Evolutionary conservation across 2,888 invertebrate species (phyloP).

Genomic region (Imbricaverruca yamaguchii): DNA sequence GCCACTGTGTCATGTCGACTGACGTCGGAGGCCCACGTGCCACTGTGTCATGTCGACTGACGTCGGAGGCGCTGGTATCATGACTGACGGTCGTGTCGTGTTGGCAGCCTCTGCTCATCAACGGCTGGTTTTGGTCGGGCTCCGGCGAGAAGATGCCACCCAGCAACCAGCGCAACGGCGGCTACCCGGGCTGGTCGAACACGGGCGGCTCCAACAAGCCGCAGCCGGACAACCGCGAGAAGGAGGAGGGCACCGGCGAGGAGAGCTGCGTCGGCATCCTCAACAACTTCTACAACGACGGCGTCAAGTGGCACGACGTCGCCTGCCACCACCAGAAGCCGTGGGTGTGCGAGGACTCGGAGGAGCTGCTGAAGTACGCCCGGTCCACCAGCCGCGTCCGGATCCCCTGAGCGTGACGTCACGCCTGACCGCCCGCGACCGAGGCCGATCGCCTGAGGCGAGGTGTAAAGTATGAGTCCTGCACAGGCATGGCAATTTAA

Average conservation of each 20-base stretch:
- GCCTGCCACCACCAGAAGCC: slow-evolving; percentile 91
- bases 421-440: background rate
- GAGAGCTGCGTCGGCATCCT: slow-evolving; percentile 80
- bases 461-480: background rate
- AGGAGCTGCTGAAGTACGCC: slow-evolving; percentile 76
- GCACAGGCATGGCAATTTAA: background rate
- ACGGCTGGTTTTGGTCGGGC: slow-evolving; percentile 92
- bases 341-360: slow-evolving; percentile 81
- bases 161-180: slow-evolving; percentile 54
- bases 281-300: slow-evolving; percentile 88
- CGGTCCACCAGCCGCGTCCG: slow-evolving; percentile 50
- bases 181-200: slow-evolving; percentile 30
- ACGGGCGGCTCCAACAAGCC: slow-evolving; percentile 30
- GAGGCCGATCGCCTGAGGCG: background rate
- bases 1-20: too few species aligned
- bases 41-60: too few species aligned
- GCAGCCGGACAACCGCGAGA: slow-evolving; percentile 35
- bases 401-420: slow-evolving; percentile 27
- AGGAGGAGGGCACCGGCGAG: slow-evolving; percentile 52
- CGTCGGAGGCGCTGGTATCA: too few species aligned
- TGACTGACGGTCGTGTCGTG: too few species aligned
- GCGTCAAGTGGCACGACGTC: slow-evolving; percentile 89
- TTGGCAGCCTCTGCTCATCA: slow-evolving; percentile 66
- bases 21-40: too few species aligned
- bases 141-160: slow-evolving; percentile 84